Evolutionary conservation across 2,113 vertebrate species (phyloP), one percentile per base, ranked within the genome.

Genomic region (Nothoprocta perdicaria): DNA sequence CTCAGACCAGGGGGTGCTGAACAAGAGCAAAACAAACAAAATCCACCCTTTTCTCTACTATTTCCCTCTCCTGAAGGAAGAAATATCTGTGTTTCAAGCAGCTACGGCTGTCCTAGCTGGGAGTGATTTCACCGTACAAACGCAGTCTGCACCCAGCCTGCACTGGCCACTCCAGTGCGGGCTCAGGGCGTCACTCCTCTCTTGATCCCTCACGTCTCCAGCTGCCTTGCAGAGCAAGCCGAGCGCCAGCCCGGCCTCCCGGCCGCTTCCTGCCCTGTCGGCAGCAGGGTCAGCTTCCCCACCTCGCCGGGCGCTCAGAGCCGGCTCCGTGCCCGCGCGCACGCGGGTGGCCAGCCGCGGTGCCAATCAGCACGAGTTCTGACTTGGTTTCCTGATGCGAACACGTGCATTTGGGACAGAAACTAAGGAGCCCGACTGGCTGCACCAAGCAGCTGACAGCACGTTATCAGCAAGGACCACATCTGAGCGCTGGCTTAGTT

Each of bases 281-380:
- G 76, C 60, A 71, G 6, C 63, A 63, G 31, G 29, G 23, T 33
- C 40, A 71, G n/a, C 8, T 2, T 48, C 31, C 33, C 12, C 19
- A 7, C 60, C 75, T 66, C 0, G 0, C 67, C 11, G 0, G 3
- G 48, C 80, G 58, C 78, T 40, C 12, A 6, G 62, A n/a, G 55
- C 15, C 38, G 9, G 22, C 52, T 35, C 17, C 1, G 1, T 15
- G 7, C 46, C 33, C 31, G 46, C 50, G 29, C 9, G 15, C 18
- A 65, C 1, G 1, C 61, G 75, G 72, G 35, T 46, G 41, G 55
- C 68, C 2, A 0, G 55, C 68, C 57, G 10, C 29, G 0, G 1
- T 50, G 50, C 38, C 81, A 89, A 15, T 69, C 79, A 76, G 4
- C 10, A 33, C 3, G 0, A 74, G 46, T 16, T 67, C 65, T 12